Evolutionary conservation across 2,797 vertebrate species (phyloP).

Genomic region (Schizopygopsis pylzovi): DNA sequence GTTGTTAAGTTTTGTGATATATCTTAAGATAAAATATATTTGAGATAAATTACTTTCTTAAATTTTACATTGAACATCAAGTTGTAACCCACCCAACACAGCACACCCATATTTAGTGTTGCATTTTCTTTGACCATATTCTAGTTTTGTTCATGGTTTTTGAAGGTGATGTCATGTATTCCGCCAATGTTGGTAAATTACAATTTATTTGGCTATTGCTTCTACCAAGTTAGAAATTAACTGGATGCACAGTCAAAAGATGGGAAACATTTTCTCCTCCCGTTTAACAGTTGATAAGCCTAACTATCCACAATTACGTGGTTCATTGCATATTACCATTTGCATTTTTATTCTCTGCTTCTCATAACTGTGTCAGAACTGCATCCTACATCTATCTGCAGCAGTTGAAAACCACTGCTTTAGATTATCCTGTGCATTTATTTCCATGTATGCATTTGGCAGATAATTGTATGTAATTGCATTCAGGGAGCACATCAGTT

Average conservation of each 20-base stretch:
- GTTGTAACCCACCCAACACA: no score
- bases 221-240: background rate
- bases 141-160: background rate
- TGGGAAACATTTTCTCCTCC: background rate
- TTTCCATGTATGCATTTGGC: background rate
- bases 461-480: background rate
- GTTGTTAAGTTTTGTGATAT: conserved; percentile 29
- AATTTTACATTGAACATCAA: background rate
- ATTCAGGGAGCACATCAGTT: background rate
- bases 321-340: background rate
- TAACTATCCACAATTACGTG: background rate
- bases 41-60: no score
- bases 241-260: background rate
- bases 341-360: background rate
- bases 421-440: background rate
- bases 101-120: background rate
- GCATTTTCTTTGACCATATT: background rate
- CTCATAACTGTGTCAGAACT: background rate
- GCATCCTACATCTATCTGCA: background rate
- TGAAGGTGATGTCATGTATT: background rate
- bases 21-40: background rate
- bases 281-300: background rate
- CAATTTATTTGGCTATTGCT: background rate
- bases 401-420: background rate
- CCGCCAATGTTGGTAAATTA: background rate